Evolutionary conservation across 2,797 vertebrate species (phyloP), one percentile per base, ranked within the genome.

Genomic region (Champsocephalus gunnari): DNA sequence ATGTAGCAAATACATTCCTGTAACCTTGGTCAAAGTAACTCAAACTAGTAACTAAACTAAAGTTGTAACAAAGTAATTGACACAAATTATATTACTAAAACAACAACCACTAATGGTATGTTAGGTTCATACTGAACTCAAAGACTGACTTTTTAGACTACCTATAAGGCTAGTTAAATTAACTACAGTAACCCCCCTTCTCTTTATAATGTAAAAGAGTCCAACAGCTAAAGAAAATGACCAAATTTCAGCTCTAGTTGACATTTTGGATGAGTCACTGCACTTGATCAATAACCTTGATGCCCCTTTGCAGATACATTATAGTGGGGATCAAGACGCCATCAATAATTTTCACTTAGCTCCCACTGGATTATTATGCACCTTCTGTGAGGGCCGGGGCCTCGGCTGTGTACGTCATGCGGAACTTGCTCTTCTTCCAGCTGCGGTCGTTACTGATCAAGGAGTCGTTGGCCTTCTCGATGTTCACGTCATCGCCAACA

Each of bases 401-500:
- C 86, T 98, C 97, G 0, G 96, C 96, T 16, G 95, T 96, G 0
- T 97, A 98, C 5, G 95, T 97, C 83, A 99, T 81, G 17, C 98
- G 97, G 93, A 98, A 99, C 84, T 98, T 99, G 96, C 95, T 97
- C 89, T 98, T 98, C 89, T 99, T 99, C 98, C 98, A 99, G 95
- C 97, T 99, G 73, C 97, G 97, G 92, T 99, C 97, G 0, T 99
- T 99, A 92, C 96, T 99, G 91, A 99, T 99, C 87, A 99, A 89
- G 5, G 97, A 98, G 90, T 99, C 95, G 77, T 99, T 97, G 0
- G 98, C 98, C 76, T 99, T 99, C 92, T 99, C 98, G 0, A 99
- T 99, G 94, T 98, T 99, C 75, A 99, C 98, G 0, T 99, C 98
- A 0, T 99, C 98, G 0, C 97, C 97, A 32, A 99, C 97, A 0